phyloP scores from a whole-genome alignment of 2,888 invertebrate species.

The Gastracanthus pulcherrimus region DNA sequence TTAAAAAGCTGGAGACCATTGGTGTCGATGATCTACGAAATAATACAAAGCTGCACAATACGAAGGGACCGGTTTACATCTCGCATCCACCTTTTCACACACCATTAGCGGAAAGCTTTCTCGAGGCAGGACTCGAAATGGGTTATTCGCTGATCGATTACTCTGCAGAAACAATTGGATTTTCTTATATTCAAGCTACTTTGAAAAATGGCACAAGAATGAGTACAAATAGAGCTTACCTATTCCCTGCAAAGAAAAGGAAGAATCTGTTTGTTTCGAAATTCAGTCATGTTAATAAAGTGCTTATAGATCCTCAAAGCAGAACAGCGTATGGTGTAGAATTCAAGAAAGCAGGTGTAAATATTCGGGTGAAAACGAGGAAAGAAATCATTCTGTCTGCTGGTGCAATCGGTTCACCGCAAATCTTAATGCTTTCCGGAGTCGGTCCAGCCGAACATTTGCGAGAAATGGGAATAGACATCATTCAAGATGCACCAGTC shows the following conservation, averaged over 20 bases:
- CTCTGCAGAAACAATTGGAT: conserved; percentile 83
- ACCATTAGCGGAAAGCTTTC: conserved; percentile 81
- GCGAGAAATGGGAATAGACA: conserved; percentile 79
- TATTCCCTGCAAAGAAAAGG: conserved; percentile 81
- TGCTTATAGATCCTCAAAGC: conserved; percentile 80
- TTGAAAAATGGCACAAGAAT: conserved; percentile 84
- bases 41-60: conserved; percentile 79
- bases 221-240: conserved; percentile 84
- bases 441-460: conserved; percentile 84
- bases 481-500: conserved; percentile 81
- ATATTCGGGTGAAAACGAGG: conserved; percentile 80
- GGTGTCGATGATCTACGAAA: conserved; percentile 75
- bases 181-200: conserved; percentile 82
- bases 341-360: conserved; percentile 79
- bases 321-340: conserved; percentile 82
- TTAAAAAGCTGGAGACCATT: conserved; percentile 87
- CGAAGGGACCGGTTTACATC: conserved; percentile 81
- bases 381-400: conserved; percentile 88
- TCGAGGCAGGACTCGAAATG: conserved; percentile 82
- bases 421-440: conserved; percentile 89
- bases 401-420: conserved; percentile 88
- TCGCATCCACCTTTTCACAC: conserved; percentile 80
- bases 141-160: conserved; percentile 82
- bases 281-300: conserved; percentile 80
- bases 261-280: conserved; percentile 83